Conservation (phyloP, 2,888 invertebrate genomes). For the Limenitis camilla region DNA sequence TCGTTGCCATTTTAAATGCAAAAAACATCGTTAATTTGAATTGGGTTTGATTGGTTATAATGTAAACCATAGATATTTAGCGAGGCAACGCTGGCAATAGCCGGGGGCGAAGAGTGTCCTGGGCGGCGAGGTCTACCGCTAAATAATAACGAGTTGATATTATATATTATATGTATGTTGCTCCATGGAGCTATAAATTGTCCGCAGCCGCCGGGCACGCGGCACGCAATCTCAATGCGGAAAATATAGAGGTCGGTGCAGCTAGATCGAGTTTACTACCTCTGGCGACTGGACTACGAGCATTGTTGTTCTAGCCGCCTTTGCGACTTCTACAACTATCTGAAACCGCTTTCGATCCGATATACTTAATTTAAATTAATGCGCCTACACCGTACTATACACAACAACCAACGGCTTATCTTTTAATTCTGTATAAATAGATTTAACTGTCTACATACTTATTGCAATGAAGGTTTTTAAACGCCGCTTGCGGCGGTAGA, state of each 20-base stretch:
- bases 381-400: slow-evolving; percentile 4
- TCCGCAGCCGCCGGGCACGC: slow-evolving; percentile 65
- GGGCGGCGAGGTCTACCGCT: slow-evolving; percentile 50
- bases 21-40: slow-evolving; percentile 1
- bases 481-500: no score
- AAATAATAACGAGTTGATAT: slow-evolving; percentile 53
- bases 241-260: slow-evolving; percentile 46
- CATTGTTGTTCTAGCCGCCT: slow-evolving; percentile 39
- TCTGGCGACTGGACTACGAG: slow-evolving; percentile 40
- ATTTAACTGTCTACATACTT: no score
- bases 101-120: slow-evolving; percentile 51
- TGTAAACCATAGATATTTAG: slow-evolving; percentile 43
- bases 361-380: slow-evolving; percentile 17
- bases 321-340: slow-evolving; percentile 17
- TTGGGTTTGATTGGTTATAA: slow-evolving; percentile 10
- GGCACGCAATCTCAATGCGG: slow-evolving; percentile 73
- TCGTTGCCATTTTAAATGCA: slow-evolving; percentile 13
- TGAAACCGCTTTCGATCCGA: slow-evolving; percentile 24
- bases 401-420: not conserved
- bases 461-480: no score
- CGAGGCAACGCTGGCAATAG: slow-evolving; percentile 44
- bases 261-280: slow-evolving; percentile 39
- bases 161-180: slow-evolving; percentile 40
- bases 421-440: no score
- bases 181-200: slow-evolving; percentile 67